These are phyloP conservation scores for Tethya wilhelma DNA, from an alignment of 37 sponge, comb jelly and placozoan genomes.

Conservation along the genomic window DNA sequence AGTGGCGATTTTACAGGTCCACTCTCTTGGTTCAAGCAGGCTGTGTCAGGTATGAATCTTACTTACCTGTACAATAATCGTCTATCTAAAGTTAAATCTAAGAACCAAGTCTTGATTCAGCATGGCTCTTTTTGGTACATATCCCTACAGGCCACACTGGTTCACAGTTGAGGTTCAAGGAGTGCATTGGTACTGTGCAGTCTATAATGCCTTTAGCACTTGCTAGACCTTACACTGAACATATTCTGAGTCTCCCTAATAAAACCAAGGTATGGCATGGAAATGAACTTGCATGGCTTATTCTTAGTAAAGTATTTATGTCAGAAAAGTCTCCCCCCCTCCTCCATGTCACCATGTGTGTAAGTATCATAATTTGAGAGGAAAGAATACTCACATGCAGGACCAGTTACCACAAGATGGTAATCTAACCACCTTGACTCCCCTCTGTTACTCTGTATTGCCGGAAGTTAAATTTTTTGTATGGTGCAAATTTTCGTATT, in stretches of 20 bases:
- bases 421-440: no score
- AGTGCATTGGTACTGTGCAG: constrained; percentile 45
- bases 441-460: no score
- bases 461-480: background rate
- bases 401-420: no score
- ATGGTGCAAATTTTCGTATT: no score
- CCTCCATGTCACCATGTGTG: no score
- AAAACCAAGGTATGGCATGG: constrained; percentile 8
- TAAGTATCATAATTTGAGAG: no score
- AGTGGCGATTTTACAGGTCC: constrained; percentile 23
- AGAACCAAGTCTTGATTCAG: background rate
- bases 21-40: constrained; percentile 21
- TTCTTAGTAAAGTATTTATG: no score
- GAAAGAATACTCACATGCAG: no score
- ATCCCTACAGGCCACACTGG: constrained; percentile 21
- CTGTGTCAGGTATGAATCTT: background rate
- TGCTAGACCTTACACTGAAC: constrained; percentile 34
- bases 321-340: no score
- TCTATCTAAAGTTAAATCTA: no score
- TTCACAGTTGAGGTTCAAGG: constrained; percentile 5
- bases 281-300: no score
- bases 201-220: constrained; percentile 54
- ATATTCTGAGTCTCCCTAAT: constrained; percentile 23
- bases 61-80: no score
- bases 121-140: background rate